Percentiles rank a stretch among this genome's conserved stretches.
Conservation (phyloP, 2,888 invertebrate genomes). For the Opisthograptis luteolata region DNA sequence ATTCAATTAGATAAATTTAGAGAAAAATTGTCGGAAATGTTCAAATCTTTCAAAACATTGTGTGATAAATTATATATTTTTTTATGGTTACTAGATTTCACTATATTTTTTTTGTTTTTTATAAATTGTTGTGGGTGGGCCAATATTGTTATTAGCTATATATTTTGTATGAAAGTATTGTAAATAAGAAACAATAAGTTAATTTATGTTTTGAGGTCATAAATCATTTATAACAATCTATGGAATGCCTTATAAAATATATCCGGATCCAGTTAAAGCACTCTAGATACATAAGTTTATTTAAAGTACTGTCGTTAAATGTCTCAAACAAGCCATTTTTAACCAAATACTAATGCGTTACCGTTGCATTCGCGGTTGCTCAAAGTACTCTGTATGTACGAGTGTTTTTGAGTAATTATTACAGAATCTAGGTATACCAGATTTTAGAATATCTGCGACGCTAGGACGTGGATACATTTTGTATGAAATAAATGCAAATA, state of each 20-base stretch:
- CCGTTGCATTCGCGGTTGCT: constrained; percentile 45
- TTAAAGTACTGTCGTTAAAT: constrained; percentile 36
- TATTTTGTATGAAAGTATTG: constrained; percentile 33
- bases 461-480: background rate
- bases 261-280: constrained; percentile 19
- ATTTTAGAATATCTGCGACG: background rate
- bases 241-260: background rate
- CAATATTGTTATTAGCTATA: constrained; percentile 43
- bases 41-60: constrained; percentile 18
- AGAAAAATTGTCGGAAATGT: constrained; percentile 19
- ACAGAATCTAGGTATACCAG: background rate
- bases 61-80: constrained; percentile 5
- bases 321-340: constrained; percentile 49
- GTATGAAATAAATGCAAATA: no score
- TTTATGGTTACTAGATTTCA: constrained; percentile 17
- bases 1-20: background rate
- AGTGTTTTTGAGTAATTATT: constrained; percentile 1
- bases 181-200: constrained; percentile 17
- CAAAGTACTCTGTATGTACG: constrained; percentile 12
- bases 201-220: constrained; percentile 3
- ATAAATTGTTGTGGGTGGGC: constrained; percentile 40
- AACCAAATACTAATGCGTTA: constrained; percentile 51
- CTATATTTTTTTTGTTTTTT: constrained; percentile 28
- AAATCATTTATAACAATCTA: background rate
- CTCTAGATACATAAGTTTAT: constrained; percentile 27